A percentile compares a stretch with the other conserved stretches of the same genome.
These are phyloP conservation scores for Chlorodrepanis virens DNA, from an alignment of 2,113 vertebrate species.

Conservation along the genomic window DNA sequence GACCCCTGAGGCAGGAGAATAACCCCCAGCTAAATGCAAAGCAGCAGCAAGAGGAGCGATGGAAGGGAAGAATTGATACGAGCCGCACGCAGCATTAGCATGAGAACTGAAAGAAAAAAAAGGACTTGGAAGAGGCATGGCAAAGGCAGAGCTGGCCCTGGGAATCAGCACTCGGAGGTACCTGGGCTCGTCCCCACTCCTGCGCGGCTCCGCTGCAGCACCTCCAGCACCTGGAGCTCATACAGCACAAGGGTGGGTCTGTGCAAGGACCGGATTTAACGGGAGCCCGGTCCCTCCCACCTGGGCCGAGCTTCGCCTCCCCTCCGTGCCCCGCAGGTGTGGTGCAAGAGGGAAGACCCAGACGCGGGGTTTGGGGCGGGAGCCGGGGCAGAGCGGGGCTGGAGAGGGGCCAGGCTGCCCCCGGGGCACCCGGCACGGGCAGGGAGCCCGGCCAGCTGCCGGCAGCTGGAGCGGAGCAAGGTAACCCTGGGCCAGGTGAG, in stretches of 20 bases:
- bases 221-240: background rate
- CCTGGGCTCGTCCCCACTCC: background rate
- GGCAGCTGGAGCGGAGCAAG: background rate
- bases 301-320: constrained; percentile 33
- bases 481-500: background rate
- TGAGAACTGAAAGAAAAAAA: background rate
- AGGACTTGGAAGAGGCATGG: background rate
- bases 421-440: background rate
- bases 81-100: background rate
- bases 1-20: background rate
- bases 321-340: background rate
- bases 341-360: background rate
- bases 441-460: background rate
- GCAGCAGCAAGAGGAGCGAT: background rate
- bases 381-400: background rate
- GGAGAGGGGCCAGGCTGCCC: background rate
- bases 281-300: constrained; percentile 47
- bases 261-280: background rate
- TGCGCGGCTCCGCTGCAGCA: background rate
- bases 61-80: background rate
- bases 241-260: background rate
- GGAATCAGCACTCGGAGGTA: background rate
- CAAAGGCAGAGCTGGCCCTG: background rate
- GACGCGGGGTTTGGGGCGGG: accelerated
- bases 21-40: background rate